Base-by-base conservation (phyloP, 2,888 invertebrate species). In the Plagodis dolabraria region DNA sequence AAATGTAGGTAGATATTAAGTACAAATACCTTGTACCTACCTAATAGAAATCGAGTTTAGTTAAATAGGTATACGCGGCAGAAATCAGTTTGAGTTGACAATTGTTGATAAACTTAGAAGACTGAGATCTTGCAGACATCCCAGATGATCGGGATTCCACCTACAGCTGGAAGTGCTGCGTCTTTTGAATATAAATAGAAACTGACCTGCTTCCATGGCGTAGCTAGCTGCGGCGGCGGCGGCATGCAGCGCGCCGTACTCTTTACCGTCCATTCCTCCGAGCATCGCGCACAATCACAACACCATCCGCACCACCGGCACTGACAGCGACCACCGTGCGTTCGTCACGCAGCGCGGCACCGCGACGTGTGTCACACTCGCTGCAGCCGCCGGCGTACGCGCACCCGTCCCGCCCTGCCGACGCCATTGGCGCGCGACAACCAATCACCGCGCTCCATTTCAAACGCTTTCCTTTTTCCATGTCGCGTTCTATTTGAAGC, bases 361-460 rank as follows among this genome's bases (percentile, higher is more conserved):
- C 75, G 75, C 71, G 71, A 77, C 80, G 76, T 79, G 82, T 43
- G 70, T 68, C 65, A 54, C 68, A 22, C 52, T 54, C 67, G 64
- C 76, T 22, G 74, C 72, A 82, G 85, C 85, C 86, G 56, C 60
- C 65, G 68, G 71, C 67, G 76, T 71, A 65, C 64, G 72, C 72
- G 73, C 76, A 68, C 72, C 78, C 76, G 68, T 65, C 66, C 78
- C 75, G 82, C 79, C 79, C 63, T 53, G 64, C 86, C 86, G 84
- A 85, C 79, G 83, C 89, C 87, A 90, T 90, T 89, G 91, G 89
- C 72, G 84, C 85, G 83, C 82, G 66, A 76, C 87, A 74, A 72
- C 92, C 91, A 92, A 92, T 92, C 90, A 85, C 86, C 67, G 85
- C 89, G 91, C 91, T 89, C 86, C 89, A 90, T 89, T 90, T 89